A percentile compares a stretch with the other conserved stretches of the same genome.
Conservation (phyloP, 2,797 vertebrate genomes). For the Sylvilagus floridanus region DNA sequence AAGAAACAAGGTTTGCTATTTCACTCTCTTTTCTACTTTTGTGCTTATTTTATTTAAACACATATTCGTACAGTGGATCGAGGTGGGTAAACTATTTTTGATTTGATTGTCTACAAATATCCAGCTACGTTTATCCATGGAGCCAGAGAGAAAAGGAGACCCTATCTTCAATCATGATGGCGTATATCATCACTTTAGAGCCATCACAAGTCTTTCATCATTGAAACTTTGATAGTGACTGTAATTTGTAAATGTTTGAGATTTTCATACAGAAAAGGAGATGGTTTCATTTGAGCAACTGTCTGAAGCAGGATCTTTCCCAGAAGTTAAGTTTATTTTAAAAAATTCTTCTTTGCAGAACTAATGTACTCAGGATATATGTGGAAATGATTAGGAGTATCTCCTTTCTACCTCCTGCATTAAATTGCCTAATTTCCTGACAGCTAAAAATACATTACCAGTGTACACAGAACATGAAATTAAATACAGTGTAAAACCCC, state of each 20-base stretch:
- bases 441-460: conserved; percentile 68
- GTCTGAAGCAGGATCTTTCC: conserved; percentile 51
- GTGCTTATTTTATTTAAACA: conserved; percentile 60
- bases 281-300: conserved; percentile 67
- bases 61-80: not conserved
- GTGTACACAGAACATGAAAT: conserved; percentile 55
- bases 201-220: not conserved
- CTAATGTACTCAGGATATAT: conserved; percentile 66
- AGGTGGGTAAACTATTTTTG: not conserved
- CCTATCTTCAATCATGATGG: not conserved
- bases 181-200: not conserved
- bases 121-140: not conserved
- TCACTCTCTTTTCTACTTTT: conserved; percentile 65
- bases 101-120: conserved; percentile 19
- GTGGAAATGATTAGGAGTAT: conserved; percentile 76
- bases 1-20: conserved; percentile 64
- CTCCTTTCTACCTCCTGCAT: conserved; percentile 43
- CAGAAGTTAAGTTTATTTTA: conserved; percentile 15
- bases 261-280: conserved; percentile 64
- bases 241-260: conserved; percentile 65
- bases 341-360: conserved; percentile 46
- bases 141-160: accelerated
- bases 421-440: conserved; percentile 78
- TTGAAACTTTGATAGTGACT: conserved; percentile 66
- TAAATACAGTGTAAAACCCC: conserved; percentile 51